Base-by-base conservation (phyloP, 2,888 invertebrate genomes). In the Antitype chi region DNA sequence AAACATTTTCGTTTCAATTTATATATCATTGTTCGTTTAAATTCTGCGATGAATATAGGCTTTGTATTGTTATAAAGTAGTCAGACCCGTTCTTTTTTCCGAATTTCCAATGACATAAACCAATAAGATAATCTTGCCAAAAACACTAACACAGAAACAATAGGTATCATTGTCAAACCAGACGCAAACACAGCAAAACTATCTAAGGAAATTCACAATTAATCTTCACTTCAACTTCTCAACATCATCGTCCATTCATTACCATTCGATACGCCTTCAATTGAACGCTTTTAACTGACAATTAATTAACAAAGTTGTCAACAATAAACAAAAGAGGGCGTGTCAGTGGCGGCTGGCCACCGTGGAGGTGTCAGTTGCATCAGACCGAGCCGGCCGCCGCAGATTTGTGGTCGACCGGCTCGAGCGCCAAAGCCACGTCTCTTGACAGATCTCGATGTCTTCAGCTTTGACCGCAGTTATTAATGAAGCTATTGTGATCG, bases 321-420 rank as follows among this genome's bases (percentile, higher is more conserved):
- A 90, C 91, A 90, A 93, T 94, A 95, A 95, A 95, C 94, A 95
- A 94, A 94, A 94, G 93, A 90, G 93, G 95, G 94, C 90, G 95
- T 93, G 91, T 81, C 90, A 87, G 91, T 88, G 88, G 89, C 91
- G 89, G 87, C 90, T 90, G 89, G 90, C 85, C 85, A 84, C 87
- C 90, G 89, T 89, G 89, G 92, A 92, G 93, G 91, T 94, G 94
- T 94, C 94, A 95, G 91, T 87, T 90, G 91, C 96, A 95, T 84
- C 88, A 87, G 89, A 88, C 90, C 82, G 70, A 52, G 78, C 83
- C 55, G 78, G 64, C 20, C 83, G 86, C 95, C 95, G 89, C 94
- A 94, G 95, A 96, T 96, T 95, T 95, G 96, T 96, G 96, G 96
- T 95, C 93, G 92, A 91, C 87, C 85, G 87, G 90, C 87, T 89